Base-by-base conservation (phyloP, 2,888 invertebrate genomes). In the Lasius fuliginosus region DNA sequence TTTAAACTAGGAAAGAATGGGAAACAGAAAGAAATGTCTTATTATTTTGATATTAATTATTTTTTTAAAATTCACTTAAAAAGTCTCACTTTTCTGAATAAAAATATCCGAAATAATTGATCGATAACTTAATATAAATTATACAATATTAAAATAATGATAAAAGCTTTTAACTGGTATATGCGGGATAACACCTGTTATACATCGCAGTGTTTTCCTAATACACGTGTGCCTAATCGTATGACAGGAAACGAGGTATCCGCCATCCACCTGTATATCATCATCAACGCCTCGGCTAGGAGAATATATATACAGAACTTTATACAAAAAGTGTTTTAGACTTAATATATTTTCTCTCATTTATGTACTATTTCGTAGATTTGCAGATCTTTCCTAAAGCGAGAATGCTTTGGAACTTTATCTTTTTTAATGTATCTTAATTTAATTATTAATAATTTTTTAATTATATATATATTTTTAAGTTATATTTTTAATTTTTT, bases 141-240 rank as follows among this genome's bases (percentile, higher is more conserved):
- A 18, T 30, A 33, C 18, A 30, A 33, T 33, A 33, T 9, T 62
- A 62, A 33, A 62, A 18, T 33, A 62, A 62, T n/a, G 18, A 40
- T 40, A n/a, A 40, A 12, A 67, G 5, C 15, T 67, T 15, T 67
- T 36, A 18, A 68, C n/a, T 11, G 5, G 36, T 15, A 33, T 58
- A 42, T 71, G 60, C 71, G 58, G 46, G 67, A 60, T 42, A 46
- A 81, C 79, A 81, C 71, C 79, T 73, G 79, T 49, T 49, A 53
- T 8, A n/a, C 33, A 62, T 56, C 46, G 46, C 73, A n/a, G 46
- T 46, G 46, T 73, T 81, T 49, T 62, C 36, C 23, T 73, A 49
- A 73, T 46, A 60, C 71, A 73, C 79, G 79, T 81, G 79, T 36
- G 60, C 60, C 15, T 79, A 79, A 79, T 81, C 69, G 60, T 73